phyloP scores from a whole-genome alignment of 2,797 vertebrate species.

The Lerista edwardsae region DNA sequence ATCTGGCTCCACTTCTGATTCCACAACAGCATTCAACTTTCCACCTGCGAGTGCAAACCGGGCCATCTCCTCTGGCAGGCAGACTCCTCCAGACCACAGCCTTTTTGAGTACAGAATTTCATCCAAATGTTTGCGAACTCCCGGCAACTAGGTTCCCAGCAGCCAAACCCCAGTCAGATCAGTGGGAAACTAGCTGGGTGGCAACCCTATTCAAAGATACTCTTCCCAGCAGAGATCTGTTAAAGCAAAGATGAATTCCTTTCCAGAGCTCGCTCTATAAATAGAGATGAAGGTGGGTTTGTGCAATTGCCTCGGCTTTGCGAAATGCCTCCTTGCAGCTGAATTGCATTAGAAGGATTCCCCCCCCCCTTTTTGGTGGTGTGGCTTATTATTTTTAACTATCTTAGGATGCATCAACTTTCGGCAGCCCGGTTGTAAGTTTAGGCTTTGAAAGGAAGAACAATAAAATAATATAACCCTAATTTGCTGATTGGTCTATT shows the following conservation, averaged over 20 bases:
- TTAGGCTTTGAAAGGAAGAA: slow-evolving; percentile 47
- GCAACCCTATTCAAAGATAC: neutral
- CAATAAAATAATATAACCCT: slow-evolving; percentile 27
- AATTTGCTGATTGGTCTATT: neutral
- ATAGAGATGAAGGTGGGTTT: slow-evolving; percentile 32
- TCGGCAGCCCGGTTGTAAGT: slow-evolving; percentile 28
- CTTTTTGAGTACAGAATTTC: neutral
- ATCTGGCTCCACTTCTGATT: no score
- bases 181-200: neutral
- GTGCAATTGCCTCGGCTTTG: neutral
- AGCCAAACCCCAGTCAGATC: neutral
- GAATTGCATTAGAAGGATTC: slow-evolving; percentile 34
- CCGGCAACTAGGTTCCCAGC: neutral
- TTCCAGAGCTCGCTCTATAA: neutral
- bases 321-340: neutral
- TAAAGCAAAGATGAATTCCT: neutral
- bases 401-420: neutral
- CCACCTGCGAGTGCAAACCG: neutral
- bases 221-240: slow-evolving; percentile 4
- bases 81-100: neutral
- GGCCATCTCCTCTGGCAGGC: neutral
- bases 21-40: neutral
- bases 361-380: slow-evolving; percentile 7
- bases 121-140: neutral
- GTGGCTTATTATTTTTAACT: slow-evolving; percentile 25